Evolutionary conservation across 2,113 vertebrate species (phyloP), one percentile per base, ranked within the genome.

Genomic region (Cercocebus atys): DNA sequence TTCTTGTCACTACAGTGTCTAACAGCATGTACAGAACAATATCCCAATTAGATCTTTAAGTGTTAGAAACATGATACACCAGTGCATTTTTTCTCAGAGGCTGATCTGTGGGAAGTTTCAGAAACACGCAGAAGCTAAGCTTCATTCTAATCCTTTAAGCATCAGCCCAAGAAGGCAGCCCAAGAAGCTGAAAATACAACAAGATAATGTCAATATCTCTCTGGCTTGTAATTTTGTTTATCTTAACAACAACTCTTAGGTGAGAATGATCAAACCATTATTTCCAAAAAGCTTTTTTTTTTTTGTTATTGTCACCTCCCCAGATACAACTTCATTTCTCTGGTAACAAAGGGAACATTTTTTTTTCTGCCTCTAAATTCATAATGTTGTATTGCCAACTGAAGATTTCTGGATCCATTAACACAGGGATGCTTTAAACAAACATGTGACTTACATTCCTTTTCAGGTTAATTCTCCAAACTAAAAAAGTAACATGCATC

Each of bases 31-130:
- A 98, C 98, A 94, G 98, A 99, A 98, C 98, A 99, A 99, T 98
- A 98, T 98, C 98, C 98, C 98, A 98, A 98, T 99, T 98, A 99
- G 98, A 99, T 97, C 97, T 94, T 94, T 97, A 98, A 98, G 97
- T 97, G 97, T 96, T 98, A 95, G 98, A 98, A 99, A 98, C 97
- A 93, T 93, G 98, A 98, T 97, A 98, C 90, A 82, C 76, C 0
- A 6, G 82, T 0, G 30, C 89, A 57, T 72, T 90, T 97, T 64
- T 98, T 94, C 97, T 97, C 73, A 0, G 20, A 94, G 91, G 94
- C 55, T 1, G 1, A 96, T 97, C 95, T 91, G 90, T 38, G 94
- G 84, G 66, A 98, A 96, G 81, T 98, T 98, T 96, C 78, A 95
- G 96, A 98, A 98, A 97, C 0, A 97, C 61, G 93, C 95, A 91